A percentile compares a stretch with the other conserved stretches of the same genome.
These are phyloP conservation scores for Poeciliopsis prolifica DNA, from an alignment of 2,113 vertebrate genomes.

Conservation along the genomic window DNA sequence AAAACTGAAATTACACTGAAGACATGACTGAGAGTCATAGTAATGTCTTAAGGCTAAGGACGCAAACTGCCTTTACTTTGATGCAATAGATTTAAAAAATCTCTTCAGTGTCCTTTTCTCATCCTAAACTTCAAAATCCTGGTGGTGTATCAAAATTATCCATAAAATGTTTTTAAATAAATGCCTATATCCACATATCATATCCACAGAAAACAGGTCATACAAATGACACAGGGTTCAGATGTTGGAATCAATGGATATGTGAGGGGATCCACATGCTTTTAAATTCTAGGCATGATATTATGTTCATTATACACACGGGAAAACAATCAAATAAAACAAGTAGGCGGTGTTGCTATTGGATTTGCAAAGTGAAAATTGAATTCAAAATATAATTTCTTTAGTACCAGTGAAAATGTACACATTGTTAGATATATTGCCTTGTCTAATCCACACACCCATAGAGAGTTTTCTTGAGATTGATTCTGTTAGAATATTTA, in stretches of 20 bases:
- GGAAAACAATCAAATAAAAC: too few relatives aligned
- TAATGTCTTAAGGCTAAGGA: conserved; percentile 3
- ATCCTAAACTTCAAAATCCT: too few relatives aligned
- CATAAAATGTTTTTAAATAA: too few relatives aligned
- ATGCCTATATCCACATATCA: too few relatives aligned
- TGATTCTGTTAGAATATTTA: not conserved
- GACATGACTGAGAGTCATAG: not conserved
- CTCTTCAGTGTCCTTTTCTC: too few relatives aligned
- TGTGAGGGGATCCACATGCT: too few relatives aligned
- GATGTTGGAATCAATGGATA: too few relatives aligned
- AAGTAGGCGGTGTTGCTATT: not conserved
- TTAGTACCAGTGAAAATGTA: not conserved
- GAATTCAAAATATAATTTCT: not conserved
- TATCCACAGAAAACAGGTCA: too few relatives aligned
- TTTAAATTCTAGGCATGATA: too few relatives aligned
- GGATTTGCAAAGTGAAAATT: not conserved
- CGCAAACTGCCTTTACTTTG: conserved; percentile 31
- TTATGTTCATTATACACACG: too few relatives aligned
- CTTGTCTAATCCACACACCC: not conserved
- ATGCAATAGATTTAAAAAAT: not conserved
- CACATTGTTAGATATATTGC: not conserved
- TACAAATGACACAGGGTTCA: too few relatives aligned
- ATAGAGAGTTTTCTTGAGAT: not conserved
- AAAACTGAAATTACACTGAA: not conserved
- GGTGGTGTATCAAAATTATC: too few relatives aligned